A percentile compares a stretch with the other conserved stretches of the same genome.
These are phyloP conservation scores for Hozukius guyotensis DNA, from an alignment of 2,797 vertebrate species.

Conservation along the genomic window DNA sequence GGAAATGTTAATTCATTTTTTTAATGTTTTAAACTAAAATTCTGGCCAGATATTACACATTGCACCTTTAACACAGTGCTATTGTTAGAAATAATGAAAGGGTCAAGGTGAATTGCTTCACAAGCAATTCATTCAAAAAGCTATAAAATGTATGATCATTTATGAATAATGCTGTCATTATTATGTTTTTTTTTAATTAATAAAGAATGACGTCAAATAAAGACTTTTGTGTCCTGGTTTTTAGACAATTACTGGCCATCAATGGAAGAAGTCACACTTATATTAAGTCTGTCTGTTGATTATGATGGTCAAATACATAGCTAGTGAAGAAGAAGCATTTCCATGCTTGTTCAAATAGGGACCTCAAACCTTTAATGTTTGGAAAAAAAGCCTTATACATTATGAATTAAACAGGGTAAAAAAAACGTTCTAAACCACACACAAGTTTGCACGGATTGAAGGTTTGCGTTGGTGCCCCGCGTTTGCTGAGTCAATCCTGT, in stretches of 20 bases:
- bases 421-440: background rate
- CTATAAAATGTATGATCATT: background rate
- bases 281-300: background rate
- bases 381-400: background rate
- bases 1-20: background rate
- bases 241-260: background rate
- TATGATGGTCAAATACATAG: background rate
- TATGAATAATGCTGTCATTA: background rate
- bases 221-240: background rate
- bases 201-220: background rate
- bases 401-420: background rate
- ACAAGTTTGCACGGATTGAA: background rate
- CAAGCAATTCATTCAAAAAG: background rate
- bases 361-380: background rate
- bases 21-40: background rate
- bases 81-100: background rate
- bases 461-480: constrained; percentile 36
- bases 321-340: background rate
- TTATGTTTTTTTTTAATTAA: background rate
- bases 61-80: background rate
- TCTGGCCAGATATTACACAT: background rate
- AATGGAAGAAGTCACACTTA: background rate
- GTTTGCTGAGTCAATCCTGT: constrained; percentile 62
- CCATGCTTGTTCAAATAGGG: background rate
- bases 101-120: background rate